These are phyloP conservation scores for Eudyptes chrysolophus DNA, from an alignment of 2,113 vertebrate genomes.

Conservation along the genomic window DNA sequence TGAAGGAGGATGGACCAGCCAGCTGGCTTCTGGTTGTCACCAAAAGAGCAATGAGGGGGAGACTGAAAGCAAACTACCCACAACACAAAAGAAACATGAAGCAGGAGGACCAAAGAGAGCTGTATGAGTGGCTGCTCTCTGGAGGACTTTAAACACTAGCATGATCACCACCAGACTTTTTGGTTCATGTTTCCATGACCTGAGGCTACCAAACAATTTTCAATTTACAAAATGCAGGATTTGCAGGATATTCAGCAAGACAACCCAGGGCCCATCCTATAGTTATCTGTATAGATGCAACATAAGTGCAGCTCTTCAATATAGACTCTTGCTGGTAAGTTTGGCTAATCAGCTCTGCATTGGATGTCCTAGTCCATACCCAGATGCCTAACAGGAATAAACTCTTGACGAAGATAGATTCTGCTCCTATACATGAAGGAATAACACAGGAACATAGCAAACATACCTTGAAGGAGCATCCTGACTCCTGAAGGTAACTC, in stretches of 20 bases:
- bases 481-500: not conserved
- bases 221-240: not conserved
- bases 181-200: not conserved
- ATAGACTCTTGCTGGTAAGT: not conserved
- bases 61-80: not conserved
- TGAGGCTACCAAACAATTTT: not conserved
- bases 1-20: not conserved
- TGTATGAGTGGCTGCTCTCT: not conserved
- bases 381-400: not conserved
- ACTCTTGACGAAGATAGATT: not conserved
- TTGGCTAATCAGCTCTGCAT: not conserved
- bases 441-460: not conserved
- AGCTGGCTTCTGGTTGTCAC: not conserved
- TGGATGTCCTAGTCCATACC: not conserved
- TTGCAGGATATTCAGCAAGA: not conserved
- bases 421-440: not conserved
- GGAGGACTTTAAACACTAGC: not conserved
- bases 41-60: not conserved
- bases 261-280: not conserved
- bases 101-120: not conserved
- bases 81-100: not conserved
- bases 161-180: not conserved
- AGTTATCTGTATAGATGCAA: not conserved
- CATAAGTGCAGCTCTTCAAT: not conserved
- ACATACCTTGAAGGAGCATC: not conserved